Conservation (phyloP, 2,888 invertebrate species). For the Drosophila pseudotalamancana region DNA sequence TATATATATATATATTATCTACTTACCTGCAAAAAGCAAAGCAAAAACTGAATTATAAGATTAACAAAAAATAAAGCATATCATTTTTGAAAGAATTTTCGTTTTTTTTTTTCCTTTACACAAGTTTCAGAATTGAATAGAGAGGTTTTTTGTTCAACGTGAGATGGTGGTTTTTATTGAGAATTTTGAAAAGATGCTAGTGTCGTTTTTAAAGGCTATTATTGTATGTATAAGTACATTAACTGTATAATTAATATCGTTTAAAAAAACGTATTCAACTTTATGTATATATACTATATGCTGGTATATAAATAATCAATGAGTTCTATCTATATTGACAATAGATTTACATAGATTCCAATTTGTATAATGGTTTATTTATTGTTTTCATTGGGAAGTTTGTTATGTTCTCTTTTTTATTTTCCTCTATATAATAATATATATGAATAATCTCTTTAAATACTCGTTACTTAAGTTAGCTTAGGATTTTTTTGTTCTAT, state of each 20-base stretch:
- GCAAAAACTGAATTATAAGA: conserved; percentile 16
- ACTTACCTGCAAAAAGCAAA: conserved; percentile 28
- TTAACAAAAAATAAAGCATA: conserved; percentile 57
- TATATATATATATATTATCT: no score
- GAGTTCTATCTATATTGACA: conserved; percentile 71
- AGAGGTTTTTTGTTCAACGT: conserved; percentile 55
- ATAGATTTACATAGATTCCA: conserved; percentile 59
- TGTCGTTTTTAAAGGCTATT: conserved; percentile 68
- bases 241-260: conserved; percentile 73
- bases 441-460: conserved; percentile 59
- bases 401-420: conserved; percentile 9
- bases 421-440: conserved; percentile 48
- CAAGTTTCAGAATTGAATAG: background rate
- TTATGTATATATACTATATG: conserved; percentile 58
- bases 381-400: conserved; percentile 35
- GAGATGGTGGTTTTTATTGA: conserved; percentile 75
- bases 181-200: conserved; percentile 76
- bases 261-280: conserved; percentile 73
- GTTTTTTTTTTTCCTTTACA: background rate
- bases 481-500: conserved; percentile 38
- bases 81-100: conserved; percentile 24
- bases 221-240: conserved; percentile 68
- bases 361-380: conserved; percentile 65
- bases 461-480: conserved; percentile 56
- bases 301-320: conserved; percentile 71